These are phyloP conservation scores for Varanus salvator DNA, from an alignment of 2,113 vertebrate species.

Conservation along the genomic window DNA sequence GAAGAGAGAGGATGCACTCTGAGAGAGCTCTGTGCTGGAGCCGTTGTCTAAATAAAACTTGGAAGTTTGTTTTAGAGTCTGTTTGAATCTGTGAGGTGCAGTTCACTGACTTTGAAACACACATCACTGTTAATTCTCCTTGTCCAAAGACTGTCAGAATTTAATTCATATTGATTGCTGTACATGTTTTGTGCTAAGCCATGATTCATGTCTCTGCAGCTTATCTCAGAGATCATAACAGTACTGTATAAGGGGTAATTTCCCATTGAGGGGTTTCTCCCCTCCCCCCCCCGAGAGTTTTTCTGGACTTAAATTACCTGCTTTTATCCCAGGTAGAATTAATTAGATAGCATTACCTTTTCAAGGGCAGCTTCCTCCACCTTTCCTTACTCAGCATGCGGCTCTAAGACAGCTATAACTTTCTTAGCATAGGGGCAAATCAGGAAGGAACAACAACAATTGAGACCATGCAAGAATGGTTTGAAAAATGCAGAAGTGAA, in stretches of 20 bases:
- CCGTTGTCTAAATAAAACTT: no score
- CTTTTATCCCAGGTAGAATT: not conserved
- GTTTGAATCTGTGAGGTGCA: no score
- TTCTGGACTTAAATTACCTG: not conserved
- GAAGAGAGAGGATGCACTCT: no score
- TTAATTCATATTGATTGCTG: not conserved
- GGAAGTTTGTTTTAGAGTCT: no score
- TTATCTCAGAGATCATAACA: not conserved
- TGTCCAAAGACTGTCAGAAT: not conserved
- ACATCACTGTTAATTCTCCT: not conserved
- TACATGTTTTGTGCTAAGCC: not conserved
- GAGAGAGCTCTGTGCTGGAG: no score
- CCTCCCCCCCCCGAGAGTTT: not conserved
- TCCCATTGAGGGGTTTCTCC: not conserved
- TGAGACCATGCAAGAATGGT: not conserved
- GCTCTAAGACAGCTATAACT: not conserved
- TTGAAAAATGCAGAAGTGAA: not conserved
- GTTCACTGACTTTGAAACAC: no score
- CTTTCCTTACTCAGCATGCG: not conserved
- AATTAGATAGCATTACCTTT: not conserved
- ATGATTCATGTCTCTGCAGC: not conserved
- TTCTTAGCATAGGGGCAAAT: not conserved
- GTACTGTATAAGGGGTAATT: not conserved
- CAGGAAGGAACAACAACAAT: not conserved
- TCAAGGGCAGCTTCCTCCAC: not conserved